Percentiles rank a stretch among this genome's conserved stretches.
Evolutionary conservation across 2,113 vertebrate genomes (phyloP).

Genomic region (Psittacula cyanocephala): DNA sequence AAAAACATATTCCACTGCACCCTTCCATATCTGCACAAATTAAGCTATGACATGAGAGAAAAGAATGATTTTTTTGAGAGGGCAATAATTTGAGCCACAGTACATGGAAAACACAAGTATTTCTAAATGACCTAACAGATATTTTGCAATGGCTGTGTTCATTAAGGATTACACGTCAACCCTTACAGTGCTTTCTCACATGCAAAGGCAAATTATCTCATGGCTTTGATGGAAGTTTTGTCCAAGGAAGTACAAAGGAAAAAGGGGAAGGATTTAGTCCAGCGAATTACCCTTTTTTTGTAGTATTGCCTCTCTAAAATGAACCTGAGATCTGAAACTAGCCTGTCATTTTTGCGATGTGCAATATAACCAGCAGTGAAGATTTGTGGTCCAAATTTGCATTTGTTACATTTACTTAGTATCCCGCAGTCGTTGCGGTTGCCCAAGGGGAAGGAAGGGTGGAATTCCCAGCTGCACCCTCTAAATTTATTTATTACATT

Average conservation of each 20-base stretch:
- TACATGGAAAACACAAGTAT: slow-evolving; percentile 1
- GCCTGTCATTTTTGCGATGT: background rate
- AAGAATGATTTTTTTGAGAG: slow-evolving; percentile 35
- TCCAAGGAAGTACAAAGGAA: background rate
- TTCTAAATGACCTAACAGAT: background rate
- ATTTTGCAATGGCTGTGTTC: background rate
- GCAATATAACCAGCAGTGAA: slow-evolving; percentile 3
- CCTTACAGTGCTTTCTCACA: background rate
- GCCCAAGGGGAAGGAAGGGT: background rate
- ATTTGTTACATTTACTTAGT: slow-evolving; percentile 1
- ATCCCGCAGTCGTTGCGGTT: background rate
- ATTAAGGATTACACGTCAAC: background rate
- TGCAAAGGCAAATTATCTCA: background rate
- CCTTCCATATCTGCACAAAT: background rate
- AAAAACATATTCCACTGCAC: background rate
- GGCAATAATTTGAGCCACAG: background rate
- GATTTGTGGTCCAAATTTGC: slow-evolving; percentile 10
- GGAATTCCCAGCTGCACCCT: background rate
- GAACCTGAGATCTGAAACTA: background rate
- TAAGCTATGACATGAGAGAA: background rate
- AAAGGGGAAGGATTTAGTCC: background rate
- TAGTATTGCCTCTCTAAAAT: background rate
- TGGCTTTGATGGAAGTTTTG: background rate
- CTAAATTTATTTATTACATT: background rate
- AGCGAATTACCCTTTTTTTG: background rate